Percentiles rank a stretch among this genome's conserved stretches.
Evolutionary conservation across 2,113 vertebrate species (phyloP).

Genomic region (Pleuronectes platessa): DNA sequence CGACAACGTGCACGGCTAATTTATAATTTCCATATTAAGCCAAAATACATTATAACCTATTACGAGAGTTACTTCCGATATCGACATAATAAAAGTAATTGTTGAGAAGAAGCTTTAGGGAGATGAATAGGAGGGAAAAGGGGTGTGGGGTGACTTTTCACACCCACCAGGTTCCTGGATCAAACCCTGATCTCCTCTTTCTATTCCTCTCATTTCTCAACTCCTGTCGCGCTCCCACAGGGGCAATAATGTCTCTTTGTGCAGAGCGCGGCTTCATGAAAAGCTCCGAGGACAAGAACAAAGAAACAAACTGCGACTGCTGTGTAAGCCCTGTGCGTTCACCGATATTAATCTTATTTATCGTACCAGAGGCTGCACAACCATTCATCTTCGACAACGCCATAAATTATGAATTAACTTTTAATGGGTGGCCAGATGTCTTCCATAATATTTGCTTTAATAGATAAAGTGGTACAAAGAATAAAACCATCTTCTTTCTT

Average conservation of each 20-base stretch:
- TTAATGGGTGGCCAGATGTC: too few relatives aligned
- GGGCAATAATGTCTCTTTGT: conserved; percentile 47
- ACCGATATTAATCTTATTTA: background rate
- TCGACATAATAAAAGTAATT: conserved; percentile 56
- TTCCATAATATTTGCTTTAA: too few relatives aligned
- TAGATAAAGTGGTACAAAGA: too few relatives aligned
- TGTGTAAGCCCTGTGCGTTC: conserved; percentile 26
- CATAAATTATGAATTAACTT: too few relatives aligned
- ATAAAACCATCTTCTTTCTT: too few relatives aligned
- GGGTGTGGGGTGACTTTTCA: conserved; percentile 50
- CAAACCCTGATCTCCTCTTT: conserved; percentile 35
- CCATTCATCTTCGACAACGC: background rate
- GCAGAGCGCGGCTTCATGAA: conserved; percentile 36
- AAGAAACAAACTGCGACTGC: conserved; percentile 26
- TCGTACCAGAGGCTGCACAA: background rate
- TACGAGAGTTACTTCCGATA: background rate
- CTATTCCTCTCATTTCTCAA: conserved; percentile 48
- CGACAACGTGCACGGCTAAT: background rate
- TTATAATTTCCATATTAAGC: background rate
- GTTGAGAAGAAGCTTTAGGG: conserved; percentile 20
- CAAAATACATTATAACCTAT: too few relatives aligned
- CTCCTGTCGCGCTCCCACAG: conserved; percentile 33
- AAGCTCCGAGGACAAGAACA: conserved; percentile 40
- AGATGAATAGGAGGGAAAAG: conserved; percentile 39
- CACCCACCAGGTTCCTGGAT: conserved; percentile 48